phyloP scores from a whole-genome alignment of 2,797 vertebrate genomes.

The Lithobates pipiens region DNA sequence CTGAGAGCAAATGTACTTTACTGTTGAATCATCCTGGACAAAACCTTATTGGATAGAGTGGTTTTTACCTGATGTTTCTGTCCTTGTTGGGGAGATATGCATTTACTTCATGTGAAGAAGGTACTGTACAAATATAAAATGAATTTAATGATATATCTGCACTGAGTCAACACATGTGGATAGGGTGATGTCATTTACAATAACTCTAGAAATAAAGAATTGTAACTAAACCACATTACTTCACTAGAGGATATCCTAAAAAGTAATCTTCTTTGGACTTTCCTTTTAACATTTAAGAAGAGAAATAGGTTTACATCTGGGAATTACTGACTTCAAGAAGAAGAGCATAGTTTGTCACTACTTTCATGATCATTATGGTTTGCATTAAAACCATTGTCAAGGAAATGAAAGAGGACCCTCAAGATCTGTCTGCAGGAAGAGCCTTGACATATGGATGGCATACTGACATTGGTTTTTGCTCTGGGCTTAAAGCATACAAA shows the following conservation, averaged over 20 bases:
- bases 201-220: not conserved
- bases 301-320: slow-evolving; percentile 26
- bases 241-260: slow-evolving; percentile 9
- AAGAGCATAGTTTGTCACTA: not conserved
- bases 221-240: slow-evolving; percentile 7
- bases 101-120: not conserved
- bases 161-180: not conserved
- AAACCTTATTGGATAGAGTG: too few relatives aligned
- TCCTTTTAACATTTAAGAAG: not conserved
- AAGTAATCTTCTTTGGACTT: not conserved
- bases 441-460: slow-evolving; percentile 18
- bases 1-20: too few relatives aligned
- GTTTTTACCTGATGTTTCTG: too few relatives aligned
- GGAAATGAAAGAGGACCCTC: slow-evolving; percentile 9
- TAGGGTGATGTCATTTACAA: slow-evolving; percentile 3
- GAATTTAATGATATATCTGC: not conserved
- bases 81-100: not conserved
- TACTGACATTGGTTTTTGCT: not conserved
- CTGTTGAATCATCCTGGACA: too few relatives aligned
- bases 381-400: slow-evolving; percentile 24
- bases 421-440: not conserved
- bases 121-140: not conserved
- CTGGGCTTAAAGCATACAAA: not conserved
- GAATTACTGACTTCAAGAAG: not conserved
- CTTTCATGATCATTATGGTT: not conserved